phyloP scores from a whole-genome alignment of 2,888 invertebrate species.

The Merodon equestris region DNA sequence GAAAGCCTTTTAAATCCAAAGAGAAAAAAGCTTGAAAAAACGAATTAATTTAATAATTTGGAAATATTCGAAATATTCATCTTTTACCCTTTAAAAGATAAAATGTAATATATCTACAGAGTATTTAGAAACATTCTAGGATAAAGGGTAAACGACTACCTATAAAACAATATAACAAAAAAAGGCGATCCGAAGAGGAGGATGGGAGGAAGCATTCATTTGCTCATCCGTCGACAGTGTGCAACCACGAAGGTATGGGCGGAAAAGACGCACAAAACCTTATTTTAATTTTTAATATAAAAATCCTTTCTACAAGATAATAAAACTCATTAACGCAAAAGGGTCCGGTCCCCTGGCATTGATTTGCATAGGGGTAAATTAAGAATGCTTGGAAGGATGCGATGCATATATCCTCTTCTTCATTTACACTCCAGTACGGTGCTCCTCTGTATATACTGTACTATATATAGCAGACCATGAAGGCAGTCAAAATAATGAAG shows the following conservation, averaged over 20 bases:
- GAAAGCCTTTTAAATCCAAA: not conserved
- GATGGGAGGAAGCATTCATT: conserved; percentile 53
- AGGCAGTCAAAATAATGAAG: not conserved
- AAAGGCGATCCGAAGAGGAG: conserved; percentile 43
- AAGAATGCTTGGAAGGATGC: conserved; percentile 63
- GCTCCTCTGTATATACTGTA: conserved; percentile 1
- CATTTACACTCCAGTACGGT: too few relatives aligned
- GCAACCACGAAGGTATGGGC: not conserved
- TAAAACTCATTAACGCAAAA: conserved; percentile 69
- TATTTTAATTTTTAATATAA: conserved; percentile 69
- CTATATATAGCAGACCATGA: conserved; percentile 29
- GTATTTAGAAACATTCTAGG: not conserved
- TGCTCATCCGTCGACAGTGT: conserved; percentile 47
- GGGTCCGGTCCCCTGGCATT: conserved; percentile 68
- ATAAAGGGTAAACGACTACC: conserved; percentile 57
- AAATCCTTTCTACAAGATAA: conserved; percentile 69
- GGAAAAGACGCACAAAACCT: conserved; percentile 55
- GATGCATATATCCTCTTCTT: conserved; percentile 12
- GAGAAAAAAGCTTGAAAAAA: conserved; percentile 35
- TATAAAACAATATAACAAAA: conserved; percentile 34
- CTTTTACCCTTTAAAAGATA: not conserved
- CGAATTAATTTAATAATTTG: conserved; percentile 35
- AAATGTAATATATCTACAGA: too few relatives aligned
- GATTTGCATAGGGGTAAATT: conserved; percentile 69
- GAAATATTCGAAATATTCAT: conserved; percentile 47